phyloP scores from a whole-genome alignment of 2,113 vertebrate species.

The Phodopus roborovskii region DNA sequence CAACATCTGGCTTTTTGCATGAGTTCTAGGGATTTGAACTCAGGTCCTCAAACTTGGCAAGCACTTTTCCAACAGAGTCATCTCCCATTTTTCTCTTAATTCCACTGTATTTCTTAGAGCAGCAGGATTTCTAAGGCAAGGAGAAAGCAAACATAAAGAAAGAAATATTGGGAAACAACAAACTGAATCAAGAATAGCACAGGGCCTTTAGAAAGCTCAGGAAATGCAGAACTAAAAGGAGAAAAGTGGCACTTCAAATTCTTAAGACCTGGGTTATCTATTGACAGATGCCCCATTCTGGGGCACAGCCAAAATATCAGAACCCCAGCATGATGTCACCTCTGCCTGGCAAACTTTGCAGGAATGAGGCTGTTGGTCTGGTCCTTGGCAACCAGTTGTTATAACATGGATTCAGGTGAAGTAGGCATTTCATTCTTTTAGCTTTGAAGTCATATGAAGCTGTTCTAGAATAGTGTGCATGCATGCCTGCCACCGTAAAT shows the following conservation, averaged over 20 bases:
- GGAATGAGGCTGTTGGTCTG: background rate
- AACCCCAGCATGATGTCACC: background rate
- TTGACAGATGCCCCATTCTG: background rate
- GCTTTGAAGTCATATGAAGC: background rate
- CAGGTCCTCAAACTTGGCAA: background rate
- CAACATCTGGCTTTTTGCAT: background rate
- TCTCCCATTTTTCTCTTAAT: background rate
- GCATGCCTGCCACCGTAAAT: background rate
- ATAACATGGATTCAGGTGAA: background rate
- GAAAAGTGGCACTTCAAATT: background rate
- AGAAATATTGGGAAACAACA: background rate
- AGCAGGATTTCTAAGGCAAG: background rate
- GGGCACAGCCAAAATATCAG: background rate
- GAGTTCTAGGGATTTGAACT: background rate
- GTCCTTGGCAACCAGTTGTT: background rate
- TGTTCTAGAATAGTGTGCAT: background rate
- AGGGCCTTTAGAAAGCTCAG: background rate
- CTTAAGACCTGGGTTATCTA: background rate
- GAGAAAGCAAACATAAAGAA: background rate
- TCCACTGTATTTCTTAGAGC: conserved; percentile 1
- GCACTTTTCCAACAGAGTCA: background rate
- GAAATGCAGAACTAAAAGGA: background rate
- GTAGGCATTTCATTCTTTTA: background rate
- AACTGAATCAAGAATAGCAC: background rate
- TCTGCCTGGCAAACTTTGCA: background rate